These are phyloP conservation scores for Amphiduros pacificus DNA, from an alignment of 2,888 invertebrate species.

Conservation along the genomic window DNA sequence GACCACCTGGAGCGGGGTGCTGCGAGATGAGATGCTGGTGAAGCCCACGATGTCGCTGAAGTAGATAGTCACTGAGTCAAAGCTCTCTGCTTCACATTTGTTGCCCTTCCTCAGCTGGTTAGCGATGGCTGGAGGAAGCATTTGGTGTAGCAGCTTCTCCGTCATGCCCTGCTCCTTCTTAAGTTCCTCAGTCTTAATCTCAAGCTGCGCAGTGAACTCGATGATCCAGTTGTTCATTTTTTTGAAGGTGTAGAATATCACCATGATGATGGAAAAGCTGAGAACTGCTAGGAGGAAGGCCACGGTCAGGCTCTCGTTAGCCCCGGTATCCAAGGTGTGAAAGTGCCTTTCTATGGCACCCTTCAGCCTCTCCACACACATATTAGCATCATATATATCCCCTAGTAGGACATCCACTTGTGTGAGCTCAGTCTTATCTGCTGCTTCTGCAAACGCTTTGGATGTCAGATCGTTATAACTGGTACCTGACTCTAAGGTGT, in stretches of 20 bases:
- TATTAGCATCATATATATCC: no score
- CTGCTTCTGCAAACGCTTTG: no score
- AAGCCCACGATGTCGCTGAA: constrained; percentile 18
- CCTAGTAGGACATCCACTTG: no score
- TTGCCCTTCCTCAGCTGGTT: constrained; percentile 3
- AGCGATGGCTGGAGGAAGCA: constrained; percentile 17
- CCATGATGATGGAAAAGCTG: no score
- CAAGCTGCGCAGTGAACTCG: neutral
- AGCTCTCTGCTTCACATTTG: constrained; percentile 9
- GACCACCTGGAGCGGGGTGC: constrained; percentile 15
- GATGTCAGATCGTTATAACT: no score
- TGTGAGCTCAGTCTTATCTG: no score
- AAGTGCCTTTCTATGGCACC: no score
- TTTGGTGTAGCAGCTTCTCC: constrained; percentile 9
- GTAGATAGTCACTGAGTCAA: constrained; percentile 14
- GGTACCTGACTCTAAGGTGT: no score
- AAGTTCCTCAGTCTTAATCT: neutral
- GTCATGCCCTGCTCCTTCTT: constrained; percentile 12
- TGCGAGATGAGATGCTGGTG: constrained; percentile 5
- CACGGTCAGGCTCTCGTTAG: no score
- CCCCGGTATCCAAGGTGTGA: no score
- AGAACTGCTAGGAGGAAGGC: no score
- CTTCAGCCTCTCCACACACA: no score
- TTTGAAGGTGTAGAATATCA: neutral
- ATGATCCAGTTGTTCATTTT: constrained; percentile 10